Evolutionary conservation across 2,797 vertebrate species (phyloP).

Genomic region (Brachyrhaphis roseni): DNA sequence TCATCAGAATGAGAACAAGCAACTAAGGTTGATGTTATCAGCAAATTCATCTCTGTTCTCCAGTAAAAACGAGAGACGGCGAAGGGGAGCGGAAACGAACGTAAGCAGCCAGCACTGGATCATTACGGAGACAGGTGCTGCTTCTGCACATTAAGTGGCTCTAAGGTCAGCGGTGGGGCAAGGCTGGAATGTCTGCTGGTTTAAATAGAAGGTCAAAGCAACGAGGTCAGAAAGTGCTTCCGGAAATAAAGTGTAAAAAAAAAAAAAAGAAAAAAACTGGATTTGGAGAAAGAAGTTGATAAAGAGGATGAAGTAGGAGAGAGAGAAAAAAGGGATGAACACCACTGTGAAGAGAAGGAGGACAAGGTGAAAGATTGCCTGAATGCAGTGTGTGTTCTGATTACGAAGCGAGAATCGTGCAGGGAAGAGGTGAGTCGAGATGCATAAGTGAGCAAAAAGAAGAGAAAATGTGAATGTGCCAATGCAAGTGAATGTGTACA

Average conservation of each 20-base stretch:
- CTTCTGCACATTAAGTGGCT: conserved; percentile 57
- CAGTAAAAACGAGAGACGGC: conserved; percentile 29
- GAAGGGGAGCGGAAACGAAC: conserved; percentile 32
- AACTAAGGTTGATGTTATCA: conserved; percentile 56
- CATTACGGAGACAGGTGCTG: conserved; percentile 62
- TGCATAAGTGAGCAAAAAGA: conserved; percentile 20
- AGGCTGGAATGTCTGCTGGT: conserved; percentile 28
- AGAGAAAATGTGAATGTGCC: conserved; percentile 17
- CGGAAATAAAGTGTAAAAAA: background rate
- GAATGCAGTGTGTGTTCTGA: conserved; percentile 23
- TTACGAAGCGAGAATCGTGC: conserved; percentile 27
- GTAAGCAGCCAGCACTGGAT: conserved; percentile 39
- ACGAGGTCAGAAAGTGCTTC: conserved; percentile 35
- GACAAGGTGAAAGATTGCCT: conserved; percentile 42
- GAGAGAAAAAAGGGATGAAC: background rate
- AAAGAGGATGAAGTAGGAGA: background rate
- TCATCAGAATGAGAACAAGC: conserved; percentile 48
- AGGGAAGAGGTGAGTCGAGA: background rate
- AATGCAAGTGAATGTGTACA: conserved; percentile 16
- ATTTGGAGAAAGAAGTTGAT: conserved; percentile 7
- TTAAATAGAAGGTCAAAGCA: conserved; percentile 50
- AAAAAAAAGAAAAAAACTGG: conserved; percentile 4
- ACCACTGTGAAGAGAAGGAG: conserved; percentile 18
- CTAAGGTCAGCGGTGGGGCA: conserved; percentile 46
- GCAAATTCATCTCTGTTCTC: conserved; percentile 62